Base-by-base conservation (phyloP, 2,113 vertebrate species). In the Chlamydotis undulata region DNA sequence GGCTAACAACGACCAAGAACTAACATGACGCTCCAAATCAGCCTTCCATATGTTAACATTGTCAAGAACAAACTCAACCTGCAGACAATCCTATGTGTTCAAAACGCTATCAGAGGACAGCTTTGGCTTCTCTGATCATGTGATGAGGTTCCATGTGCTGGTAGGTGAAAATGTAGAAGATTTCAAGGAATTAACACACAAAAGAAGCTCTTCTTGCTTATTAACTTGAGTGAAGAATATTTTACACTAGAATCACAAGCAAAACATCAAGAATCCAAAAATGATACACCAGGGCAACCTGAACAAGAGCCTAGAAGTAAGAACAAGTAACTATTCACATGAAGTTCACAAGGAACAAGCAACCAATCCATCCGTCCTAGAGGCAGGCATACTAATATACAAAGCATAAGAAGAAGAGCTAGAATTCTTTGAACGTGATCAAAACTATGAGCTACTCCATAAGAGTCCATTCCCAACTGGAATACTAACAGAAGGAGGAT, bases 91-190 rank as follows among this genome's bases (percentile, higher is more conserved):
- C 6, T 16, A 10, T 1, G 8, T n/a, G 26, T 33, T 57, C 70
- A 14, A 39, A 79, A 73, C 7, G 7, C 25, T 70, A 28, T 19
- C 19, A 41, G 37, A 56, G 28, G 8, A 67, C 33, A 83, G 50
- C 28, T 81, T 74, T 65, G 63, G n/a, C 39, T 71, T 71, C 53
- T 64, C 26, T 28, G 25, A 75, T 15, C 25, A 47, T 2, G 8
- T 10, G 33, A 82, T 10, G 24, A 82, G 25, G 35, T 47, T 90
- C 39, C 23, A 10, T 0, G 0, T 10, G 15, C 39, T 12, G 1
- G 4, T 15, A 81, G 31, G 23, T 50, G 19, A 88, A 15, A 92
- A 73, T 2, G 17, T 4, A 47, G 31, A 52, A 39, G 35, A 85
- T 55, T 68, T 63, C 49, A 88, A 60, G 31, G 64, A 63, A 88